Percentiles rank a stretch among this genome's conserved stretches.
Evolutionary conservation across 2,113 vertebrate genomes (phyloP).

Genomic region (Scomber scombrus): DNA sequence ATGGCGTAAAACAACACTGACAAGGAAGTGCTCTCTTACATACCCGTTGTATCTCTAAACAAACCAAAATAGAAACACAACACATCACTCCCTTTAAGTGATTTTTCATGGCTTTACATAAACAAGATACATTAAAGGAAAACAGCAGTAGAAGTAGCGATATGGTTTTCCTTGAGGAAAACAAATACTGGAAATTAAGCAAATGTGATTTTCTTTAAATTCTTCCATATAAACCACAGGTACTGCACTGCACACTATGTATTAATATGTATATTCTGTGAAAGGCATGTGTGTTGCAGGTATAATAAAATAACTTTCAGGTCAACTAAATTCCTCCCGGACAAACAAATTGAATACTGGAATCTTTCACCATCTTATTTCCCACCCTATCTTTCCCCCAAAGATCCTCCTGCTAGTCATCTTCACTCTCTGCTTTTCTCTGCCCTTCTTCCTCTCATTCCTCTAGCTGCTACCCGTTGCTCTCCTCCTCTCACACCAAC

Average conservation of each 20-base stretch:
- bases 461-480: slow-evolving; percentile 37
- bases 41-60: slow-evolving; percentile 8
- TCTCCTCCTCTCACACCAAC: slow-evolving; percentile 50
- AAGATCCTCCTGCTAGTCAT: slow-evolving; percentile 2
- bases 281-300: not conserved
- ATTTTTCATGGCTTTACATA: not conserved
- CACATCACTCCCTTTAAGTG: not conserved
- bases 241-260: not conserved
- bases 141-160: not conserved
- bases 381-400: slow-evolving; percentile 19
- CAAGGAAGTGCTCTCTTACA: slow-evolving; percentile 6
- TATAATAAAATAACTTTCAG: not conserved
- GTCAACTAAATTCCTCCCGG: not conserved
- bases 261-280: not conserved
- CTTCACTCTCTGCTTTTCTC: slow-evolving; percentile 23
- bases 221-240: not conserved
- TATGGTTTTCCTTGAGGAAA: not conserved
- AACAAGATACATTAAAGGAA: not conserved
- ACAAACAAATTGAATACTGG: not conserved
- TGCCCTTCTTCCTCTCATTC: slow-evolving; percentile 36
- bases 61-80: slow-evolving; percentile 21
- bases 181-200: not conserved
- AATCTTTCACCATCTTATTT: slow-evolving; percentile 19
- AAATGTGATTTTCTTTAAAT: not conserved
- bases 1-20: not conserved